Evolutionary conservation across 2,113 vertebrate species (phyloP), one percentile per base, ranked within the genome.

Genomic region (Gnathonemus longibarbis): DNA sequence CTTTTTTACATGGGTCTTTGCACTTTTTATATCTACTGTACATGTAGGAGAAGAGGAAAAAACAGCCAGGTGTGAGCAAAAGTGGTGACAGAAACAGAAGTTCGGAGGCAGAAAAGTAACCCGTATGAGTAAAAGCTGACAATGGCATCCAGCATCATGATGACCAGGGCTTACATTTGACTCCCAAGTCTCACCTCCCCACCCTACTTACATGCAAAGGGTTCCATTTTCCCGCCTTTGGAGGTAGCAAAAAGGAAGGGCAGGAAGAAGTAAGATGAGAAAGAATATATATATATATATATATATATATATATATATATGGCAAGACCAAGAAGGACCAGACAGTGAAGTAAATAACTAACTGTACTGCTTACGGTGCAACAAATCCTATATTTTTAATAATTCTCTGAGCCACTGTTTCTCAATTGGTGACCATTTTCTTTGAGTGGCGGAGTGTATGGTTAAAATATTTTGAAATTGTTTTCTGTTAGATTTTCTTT

Each of bases 211-310:
- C 98, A 93, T 98, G 97, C 96, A 99, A 97, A 89, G 98, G 97
- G 95, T 98, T 99, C 98, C 98, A 99, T 93, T 98, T 99, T 90
- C 98, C 98, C 94, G 97, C 96, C 98, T 99, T 97, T 94, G 93
- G 87, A 89, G 89, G 87, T 88, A 74, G 89, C 90, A 89, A 27
- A 87, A 52, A 91, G 19, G 88, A 56, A 91, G 85, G 91, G 91
- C 3, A 94, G 88, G 93, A 50, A 92, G 90, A 89, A 70, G 56
- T 46, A 88, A 89, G 88, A 90, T 92, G 53, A 94, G 84, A 90
- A 88, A 84, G 35, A 35, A 21, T n/a, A 53, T 17, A 7, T 35
- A 50, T 17, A 53, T 50, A 88, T n/a, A 91, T 45, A 24, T 77
- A 39, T 39, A 53, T 17, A 7, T 35, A 50, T 17, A 53, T 50